A percentile compares a stretch with the other conserved stretches of the same genome.
phyloP scores from a whole-genome alignment of 2,113 vertebrate genomes.

The Numida meleagris region DNA sequence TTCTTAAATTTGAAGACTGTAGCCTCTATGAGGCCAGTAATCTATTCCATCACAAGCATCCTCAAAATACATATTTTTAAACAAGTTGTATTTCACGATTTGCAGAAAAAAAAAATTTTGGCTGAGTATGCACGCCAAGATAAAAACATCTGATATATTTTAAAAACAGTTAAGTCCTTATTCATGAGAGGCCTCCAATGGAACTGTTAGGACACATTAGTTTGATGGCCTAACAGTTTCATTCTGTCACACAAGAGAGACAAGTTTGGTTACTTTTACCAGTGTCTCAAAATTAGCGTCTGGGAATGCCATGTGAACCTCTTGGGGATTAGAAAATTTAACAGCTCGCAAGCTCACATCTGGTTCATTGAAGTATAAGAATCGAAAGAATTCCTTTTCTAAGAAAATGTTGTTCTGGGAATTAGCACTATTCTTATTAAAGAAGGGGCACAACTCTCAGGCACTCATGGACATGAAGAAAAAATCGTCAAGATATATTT shows the following conservation, averaged over 20 bases:
- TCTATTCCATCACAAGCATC: neutral
- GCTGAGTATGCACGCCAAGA: neutral
- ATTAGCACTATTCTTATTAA: neutral
- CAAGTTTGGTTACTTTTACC: neutral
- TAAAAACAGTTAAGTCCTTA: neutral
- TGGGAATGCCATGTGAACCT: slow-evolving; percentile 7
- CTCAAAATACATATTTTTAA: neutral
- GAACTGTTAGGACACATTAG: neutral
- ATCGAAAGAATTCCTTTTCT: slow-evolving; percentile 4
- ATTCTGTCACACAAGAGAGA: neutral
- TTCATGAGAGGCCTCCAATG: neutral
- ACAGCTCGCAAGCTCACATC: neutral
- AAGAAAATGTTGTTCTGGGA: neutral
- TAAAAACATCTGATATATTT: neutral
- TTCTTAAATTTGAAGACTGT: neutral
- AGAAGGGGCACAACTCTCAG: neutral
- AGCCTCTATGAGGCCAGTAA: neutral
- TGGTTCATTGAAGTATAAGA: slow-evolving; percentile 4
- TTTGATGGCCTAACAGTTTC: slow-evolving; percentile 8
- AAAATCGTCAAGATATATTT: neutral
- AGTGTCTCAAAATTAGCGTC: neutral
- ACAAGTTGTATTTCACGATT: neutral
- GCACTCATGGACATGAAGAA: neutral
- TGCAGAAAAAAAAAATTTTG: neutral
- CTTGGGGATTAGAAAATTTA: slow-evolving; percentile 14